Evolutionary conservation across 2,888 invertebrate genomes (phyloP), one percentile per base, ranked within the genome.

Genomic region (Torymus auratus): DNA sequence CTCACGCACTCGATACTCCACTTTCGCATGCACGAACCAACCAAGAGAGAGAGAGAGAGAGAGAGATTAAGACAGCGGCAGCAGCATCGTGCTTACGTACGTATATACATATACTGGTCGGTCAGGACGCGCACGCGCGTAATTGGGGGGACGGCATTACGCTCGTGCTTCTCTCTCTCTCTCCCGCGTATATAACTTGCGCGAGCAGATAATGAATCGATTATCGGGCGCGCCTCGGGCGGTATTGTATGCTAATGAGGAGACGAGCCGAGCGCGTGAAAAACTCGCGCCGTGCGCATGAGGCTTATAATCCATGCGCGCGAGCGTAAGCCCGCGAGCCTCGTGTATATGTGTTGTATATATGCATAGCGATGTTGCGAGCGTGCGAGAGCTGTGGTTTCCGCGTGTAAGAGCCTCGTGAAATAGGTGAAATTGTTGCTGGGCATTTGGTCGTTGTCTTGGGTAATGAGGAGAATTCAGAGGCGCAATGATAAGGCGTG

Each of bases 231-330:
- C 81, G 80, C 81, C 82, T 82, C 74, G 77, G 76, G 82, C 81
- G 2, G 62, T 15, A 82, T 83, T 83, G 83, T 83, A 83, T 83
- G 83, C 78, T 79, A 83, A 83, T 81, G 65, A 78, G 28, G 12
- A 58, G 17, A 23, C 4, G 23, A 23, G 23, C 12, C 2, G 17
- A 12, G 41, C 12, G 52, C 17, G n/a, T n/a, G 71, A 61, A 61
- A 61, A 52, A 53, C 53, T 41, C 41, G 41, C 41, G 7, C 41
- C 41, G 41, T 10, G 41, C 41, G 1, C 41, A 2, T 2, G n/a
- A 41, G 41, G 41, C 41, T 41, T 41, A 41, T 41, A 41, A 28
- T 28, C 28, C n/a, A n/a, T n/a, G n/a, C n/a, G n/a, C 28, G 28
- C 28, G 7, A 3, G 28, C 28, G 28, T 28, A 28, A 28, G 41